Conservation (phyloP, 2,797 vertebrate genomes). For the Apogon talboti region DNA sequence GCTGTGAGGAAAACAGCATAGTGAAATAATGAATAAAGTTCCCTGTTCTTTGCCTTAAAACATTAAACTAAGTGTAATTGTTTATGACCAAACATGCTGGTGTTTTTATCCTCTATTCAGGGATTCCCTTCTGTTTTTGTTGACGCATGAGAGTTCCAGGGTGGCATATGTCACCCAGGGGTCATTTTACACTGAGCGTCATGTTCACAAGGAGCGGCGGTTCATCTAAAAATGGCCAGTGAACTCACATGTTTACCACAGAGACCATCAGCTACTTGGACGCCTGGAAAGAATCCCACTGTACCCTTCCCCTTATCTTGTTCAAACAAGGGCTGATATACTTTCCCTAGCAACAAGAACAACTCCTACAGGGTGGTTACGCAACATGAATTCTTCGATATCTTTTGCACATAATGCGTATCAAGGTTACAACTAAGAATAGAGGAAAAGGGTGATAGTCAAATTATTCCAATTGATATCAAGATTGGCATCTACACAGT, state of each 20-base stretch:
- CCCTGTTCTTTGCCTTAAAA: too few species aligned
- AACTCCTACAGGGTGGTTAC: constrained; percentile 1
- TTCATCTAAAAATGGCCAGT: constrained; percentile 35
- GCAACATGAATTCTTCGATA: not conserved
- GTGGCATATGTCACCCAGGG: constrained; percentile 13
- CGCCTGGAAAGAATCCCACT: constrained; percentile 56
- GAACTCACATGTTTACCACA: constrained; percentile 46
- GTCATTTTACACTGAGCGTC: constrained; percentile 21
- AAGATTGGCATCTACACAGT: too few species aligned
- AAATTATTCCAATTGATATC: too few species aligned
- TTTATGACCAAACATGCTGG: not conserved
- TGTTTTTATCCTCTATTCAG: not conserved
- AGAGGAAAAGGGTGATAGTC: too few species aligned
- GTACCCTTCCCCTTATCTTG: constrained; percentile 40
- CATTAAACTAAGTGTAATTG: too few species aligned
- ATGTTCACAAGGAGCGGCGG: constrained; percentile 16
- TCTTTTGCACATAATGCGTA: not conserved
- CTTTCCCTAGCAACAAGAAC: constrained; percentile 39
- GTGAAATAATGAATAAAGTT: too few species aligned
- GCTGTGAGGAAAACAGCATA: too few species aligned
- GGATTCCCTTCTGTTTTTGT: constrained; percentile 14
- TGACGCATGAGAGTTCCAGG: constrained; percentile 19
- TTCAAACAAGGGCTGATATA: constrained; percentile 51
- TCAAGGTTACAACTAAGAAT: too few species aligned
- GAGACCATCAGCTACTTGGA: not conserved